Evolutionary conservation across 2,113 vertebrate species (phyloP).

Genomic region (Mus musculus): DNA sequence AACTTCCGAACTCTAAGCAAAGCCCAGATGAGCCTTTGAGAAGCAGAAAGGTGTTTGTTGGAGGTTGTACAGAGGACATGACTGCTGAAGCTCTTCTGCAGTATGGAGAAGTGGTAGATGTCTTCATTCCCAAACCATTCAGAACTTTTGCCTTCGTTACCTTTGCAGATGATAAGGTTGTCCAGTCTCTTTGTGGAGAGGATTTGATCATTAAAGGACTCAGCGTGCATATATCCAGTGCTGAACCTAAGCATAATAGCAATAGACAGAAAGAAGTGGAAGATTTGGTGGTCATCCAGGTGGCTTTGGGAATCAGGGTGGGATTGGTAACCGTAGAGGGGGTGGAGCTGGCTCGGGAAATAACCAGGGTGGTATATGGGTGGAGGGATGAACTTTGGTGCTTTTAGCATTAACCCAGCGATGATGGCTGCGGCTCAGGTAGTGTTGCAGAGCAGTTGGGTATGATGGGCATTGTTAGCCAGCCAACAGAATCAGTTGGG

Average conservation of each 20-base stretch:
- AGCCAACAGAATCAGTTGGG: slow-evolving; percentile 97
- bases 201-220: slow-evolving; percentile 99
- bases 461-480: slow-evolving; percentile 99
- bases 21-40: slow-evolving; percentile 96
- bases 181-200: slow-evolving; percentile 98
- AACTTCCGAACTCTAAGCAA: slow-evolving; percentile 99
- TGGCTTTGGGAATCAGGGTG: slow-evolving; percentile 93
- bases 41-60: slow-evolving; percentile 98
- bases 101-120: slow-evolving; percentile 98
- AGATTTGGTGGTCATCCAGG: slow-evolving; percentile 96
- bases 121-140: slow-evolving; percentile 99
- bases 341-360: slow-evolving; percentile 92
- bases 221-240: slow-evolving; percentile 99
- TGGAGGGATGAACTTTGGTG: slow-evolving; percentile 96
- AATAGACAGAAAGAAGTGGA: slow-evolving; percentile 98
- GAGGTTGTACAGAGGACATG: slow-evolving; percentile 99
- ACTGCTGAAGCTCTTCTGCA: slow-evolving; percentile 95
- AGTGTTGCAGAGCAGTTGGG: slow-evolving; percentile 98
- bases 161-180: slow-evolving; percentile 99
- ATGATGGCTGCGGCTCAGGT: slow-evolving; percentile 99
- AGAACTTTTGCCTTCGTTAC: slow-evolving; percentile 99
- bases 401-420: slow-evolving; percentile 97
- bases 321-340: slow-evolving; percentile 90
- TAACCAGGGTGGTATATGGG: slow-evolving; percentile 90
- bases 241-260: slow-evolving; percentile 99